Evolutionary conservation across 2,888 invertebrate species (phyloP).

Genomic region (Rosalia funebris): DNA sequence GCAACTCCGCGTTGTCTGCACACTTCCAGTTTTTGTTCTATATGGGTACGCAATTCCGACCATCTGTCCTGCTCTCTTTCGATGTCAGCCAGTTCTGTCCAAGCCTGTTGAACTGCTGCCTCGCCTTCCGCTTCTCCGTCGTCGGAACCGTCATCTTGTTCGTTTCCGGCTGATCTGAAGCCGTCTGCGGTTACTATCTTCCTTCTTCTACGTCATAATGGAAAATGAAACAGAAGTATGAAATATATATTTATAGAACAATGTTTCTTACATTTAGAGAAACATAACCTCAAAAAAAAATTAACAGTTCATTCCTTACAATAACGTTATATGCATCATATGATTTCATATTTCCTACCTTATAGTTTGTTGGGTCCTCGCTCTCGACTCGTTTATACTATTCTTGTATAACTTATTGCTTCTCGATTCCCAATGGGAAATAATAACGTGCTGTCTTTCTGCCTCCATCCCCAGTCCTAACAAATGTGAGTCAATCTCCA

Average conservation of each 20-base stretch:
- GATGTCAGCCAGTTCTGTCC: constrained; percentile 84
- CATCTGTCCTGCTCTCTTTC: constrained; percentile 87
- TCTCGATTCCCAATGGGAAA: constrained; percentile 89
- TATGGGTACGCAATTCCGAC: constrained; percentile 77
- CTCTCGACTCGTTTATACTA: constrained; percentile 67
- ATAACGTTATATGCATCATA: too few relatives aligned
- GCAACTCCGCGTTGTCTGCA: constrained; percentile 81
- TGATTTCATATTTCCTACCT: too few relatives aligned
- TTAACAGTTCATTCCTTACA: too few relatives aligned
- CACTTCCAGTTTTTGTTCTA: constrained; percentile 83
- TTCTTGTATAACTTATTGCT: constrained; percentile 79
- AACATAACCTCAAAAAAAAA: too few relatives aligned
- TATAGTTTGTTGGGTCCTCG: constrained; percentile 72
- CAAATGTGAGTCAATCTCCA: constrained; percentile 91
- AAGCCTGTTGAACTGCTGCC: constrained; percentile 80
- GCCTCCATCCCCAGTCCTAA: constrained; percentile 88
- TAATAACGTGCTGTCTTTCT: constrained; percentile 87
- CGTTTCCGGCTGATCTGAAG: constrained; percentile 60
- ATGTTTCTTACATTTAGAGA: too few relatives aligned
- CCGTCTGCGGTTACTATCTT: constrained; percentile 55
- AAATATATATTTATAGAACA: too few relatives aligned
- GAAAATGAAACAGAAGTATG: too few relatives aligned
- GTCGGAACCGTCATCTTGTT: constrained; percentile 55
- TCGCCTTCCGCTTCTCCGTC: constrained; percentile 69
- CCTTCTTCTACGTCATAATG: constrained; percentile 49